phyloP scores from a whole-genome alignment of 2,797 vertebrate genomes.

The Avahi laniger region DNA sequence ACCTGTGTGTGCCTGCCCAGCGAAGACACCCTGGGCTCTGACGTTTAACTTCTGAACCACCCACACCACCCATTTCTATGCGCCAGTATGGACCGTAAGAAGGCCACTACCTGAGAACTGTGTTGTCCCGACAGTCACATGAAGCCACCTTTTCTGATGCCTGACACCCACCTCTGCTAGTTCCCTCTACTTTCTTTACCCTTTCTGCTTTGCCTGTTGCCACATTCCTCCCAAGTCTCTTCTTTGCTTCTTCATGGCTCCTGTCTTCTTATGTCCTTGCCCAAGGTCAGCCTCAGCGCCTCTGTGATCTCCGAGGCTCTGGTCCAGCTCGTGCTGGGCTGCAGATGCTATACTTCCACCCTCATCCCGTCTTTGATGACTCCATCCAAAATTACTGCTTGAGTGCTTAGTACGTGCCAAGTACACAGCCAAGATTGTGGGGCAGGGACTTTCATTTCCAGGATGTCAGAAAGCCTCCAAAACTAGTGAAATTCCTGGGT shows the following conservation, averaged over 20 bases:
- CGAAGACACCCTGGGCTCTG: accelerated
- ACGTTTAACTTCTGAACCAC: neutral
- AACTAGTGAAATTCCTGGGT: neutral
- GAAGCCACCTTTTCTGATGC: neutral
- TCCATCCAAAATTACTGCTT: neutral
- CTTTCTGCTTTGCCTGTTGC: accelerated
- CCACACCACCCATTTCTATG: accelerated
- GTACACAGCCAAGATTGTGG: neutral
- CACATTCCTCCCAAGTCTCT: neutral
- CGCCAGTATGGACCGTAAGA: neutral
- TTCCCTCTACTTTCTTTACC: neutral
- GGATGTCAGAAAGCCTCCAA: neutral
- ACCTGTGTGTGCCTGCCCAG: neutral
- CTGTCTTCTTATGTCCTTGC: neutral
- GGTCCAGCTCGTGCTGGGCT: neutral
- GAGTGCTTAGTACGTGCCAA: neutral
- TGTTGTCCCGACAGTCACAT: accelerated
- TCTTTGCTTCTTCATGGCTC: neutral
- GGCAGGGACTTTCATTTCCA: neutral
- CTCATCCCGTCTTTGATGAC: neutral
- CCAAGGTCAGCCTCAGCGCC: accelerated
- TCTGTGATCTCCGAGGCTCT: neutral
- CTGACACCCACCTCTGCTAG: accelerated
- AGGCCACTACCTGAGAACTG: too few relatives aligned
- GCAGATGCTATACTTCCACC: conserved; percentile 8